These are phyloP conservation scores for Nysson spinosus DNA, from an alignment of 2,888 invertebrate species.

Conservation along the genomic window DNA sequence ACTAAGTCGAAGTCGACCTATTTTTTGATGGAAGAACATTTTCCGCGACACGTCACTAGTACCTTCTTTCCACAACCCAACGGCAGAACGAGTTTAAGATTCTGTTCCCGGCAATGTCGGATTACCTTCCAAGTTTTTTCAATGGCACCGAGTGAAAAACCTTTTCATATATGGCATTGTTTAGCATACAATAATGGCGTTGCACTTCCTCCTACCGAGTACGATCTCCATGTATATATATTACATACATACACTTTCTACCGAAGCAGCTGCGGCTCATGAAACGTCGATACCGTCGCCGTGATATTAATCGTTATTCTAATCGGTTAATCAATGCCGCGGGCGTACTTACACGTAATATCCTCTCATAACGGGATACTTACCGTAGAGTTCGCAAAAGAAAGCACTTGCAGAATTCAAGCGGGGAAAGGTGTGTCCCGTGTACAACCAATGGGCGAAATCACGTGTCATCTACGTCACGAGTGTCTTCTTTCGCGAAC, in stretches of 20 bases:
- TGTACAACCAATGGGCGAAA: too few species aligned
- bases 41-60: too few species aligned
- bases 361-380: conserved; percentile 69
- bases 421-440: too few species aligned
- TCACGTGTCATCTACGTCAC: too few species aligned
- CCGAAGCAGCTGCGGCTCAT: conserved; percentile 38
- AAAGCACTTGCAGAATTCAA: too few species aligned
- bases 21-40: too few species aligned
- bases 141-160: conserved; percentile 12
- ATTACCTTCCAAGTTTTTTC: background rate
- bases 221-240: conserved; percentile 8
- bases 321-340: conserved; percentile 68
- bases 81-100: too few species aligned
- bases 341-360: conserved; percentile 66
- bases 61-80: too few species aligned
- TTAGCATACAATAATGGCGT: conserved; percentile 48
- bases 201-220: conserved; percentile 33
- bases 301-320: conserved; percentile 73
- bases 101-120: background rate
- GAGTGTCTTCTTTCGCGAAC: too few species aligned
- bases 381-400: too few species aligned
- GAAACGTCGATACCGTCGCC: conserved; percentile 48
- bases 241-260: conserved; percentile 16
- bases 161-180: conserved; percentile 40
- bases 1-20: too few species aligned